Base-by-base conservation (phyloP, 2,113 vertebrate species). In the Bos javanicus region DNA sequence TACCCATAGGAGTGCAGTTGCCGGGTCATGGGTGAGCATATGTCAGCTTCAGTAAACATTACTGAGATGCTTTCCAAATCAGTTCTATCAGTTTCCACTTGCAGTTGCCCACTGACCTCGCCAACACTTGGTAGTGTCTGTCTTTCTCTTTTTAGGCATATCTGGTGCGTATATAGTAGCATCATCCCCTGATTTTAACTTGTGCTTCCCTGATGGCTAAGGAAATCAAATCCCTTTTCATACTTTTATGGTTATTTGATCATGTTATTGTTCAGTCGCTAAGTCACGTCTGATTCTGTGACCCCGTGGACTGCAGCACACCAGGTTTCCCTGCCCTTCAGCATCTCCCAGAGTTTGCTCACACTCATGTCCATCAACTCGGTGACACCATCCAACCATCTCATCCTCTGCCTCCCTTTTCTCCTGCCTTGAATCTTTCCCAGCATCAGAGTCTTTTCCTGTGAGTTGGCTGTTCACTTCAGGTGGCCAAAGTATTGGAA, bases 1-100 rank as follows among this genome's bases (percentile, higher is more conserved):
- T 43, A 10, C 6, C 1, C 5, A 21, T 13, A 6, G 30, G 13
- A 33, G 36, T 33, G 4, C 21, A 13, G 26, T 15, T 17, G 48
- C 80, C 52, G 54, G 59, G 16, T n/a, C 25, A 13, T 0, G 2
- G 43, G 7, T 23, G 2, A 36, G 16, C 23, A 0, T 26, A 0
- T 33, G 17, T 90, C 26, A 33, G 9, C 76, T 3, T 28, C 5
- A n/a, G 59, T 21, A 28, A 28, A 71, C n/a, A 21, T 21, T 28
- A 9, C 67, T 36, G 6, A 9, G 21, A 4, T 1, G 12, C 5
- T 46, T 12, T 64, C 60, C 71, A 36, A 17, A 74, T 60, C 1
- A 6, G 0, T 4, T 33, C 16, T 8, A 0, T 48, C 59, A 0
- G 3, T 23, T 39, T 56, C 28, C 23, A 8, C 26, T 26, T 48